Conservation (phyloP, 2,888 invertebrate genomes). For the Scrobipalpa costella region DNA sequence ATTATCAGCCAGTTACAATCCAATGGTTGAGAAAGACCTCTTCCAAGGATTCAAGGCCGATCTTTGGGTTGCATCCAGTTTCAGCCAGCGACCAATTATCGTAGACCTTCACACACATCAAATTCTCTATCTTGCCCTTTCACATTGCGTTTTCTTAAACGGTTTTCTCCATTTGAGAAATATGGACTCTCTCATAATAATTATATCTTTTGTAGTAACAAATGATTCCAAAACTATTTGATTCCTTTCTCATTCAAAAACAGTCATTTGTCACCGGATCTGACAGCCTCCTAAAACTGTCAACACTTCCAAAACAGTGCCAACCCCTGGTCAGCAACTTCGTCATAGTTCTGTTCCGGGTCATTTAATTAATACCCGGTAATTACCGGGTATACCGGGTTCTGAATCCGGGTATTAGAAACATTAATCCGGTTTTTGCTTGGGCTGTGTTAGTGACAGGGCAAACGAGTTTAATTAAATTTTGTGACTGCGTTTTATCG, state of each 20-base stretch:
- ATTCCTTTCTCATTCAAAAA: background rate
- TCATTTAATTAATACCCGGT: constrained; percentile 40
- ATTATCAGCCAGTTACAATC: too few species aligned
- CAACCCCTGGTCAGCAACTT: constrained; percentile 19
- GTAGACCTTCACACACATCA: too few species aligned
- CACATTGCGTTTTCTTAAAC: too few species aligned
- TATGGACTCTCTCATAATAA: too few species aligned
- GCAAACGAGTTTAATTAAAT: constrained; percentile 19
- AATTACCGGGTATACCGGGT: constrained; percentile 37
- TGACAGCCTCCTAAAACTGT: background rate
- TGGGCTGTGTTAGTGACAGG: constrained; percentile 17
- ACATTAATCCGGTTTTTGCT: constrained; percentile 39
- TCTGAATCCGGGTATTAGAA: constrained; percentile 18
- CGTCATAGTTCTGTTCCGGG: constrained; percentile 38
- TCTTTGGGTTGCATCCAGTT: too few species aligned
- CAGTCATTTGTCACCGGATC: background rate
- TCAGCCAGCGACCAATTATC: too few species aligned
- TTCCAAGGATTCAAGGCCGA: too few species aligned
- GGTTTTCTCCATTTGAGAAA: too few species aligned
- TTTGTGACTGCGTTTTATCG: constrained; percentile 14
- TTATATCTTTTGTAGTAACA: too few species aligned
- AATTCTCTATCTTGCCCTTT: too few species aligned
- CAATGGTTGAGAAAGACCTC: too few species aligned
- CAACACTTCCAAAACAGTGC: background rate
- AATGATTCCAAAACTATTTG: background rate